Conservation (phyloP, 2,888 invertebrate genomes). For the Frankliniella fusca region DNA sequence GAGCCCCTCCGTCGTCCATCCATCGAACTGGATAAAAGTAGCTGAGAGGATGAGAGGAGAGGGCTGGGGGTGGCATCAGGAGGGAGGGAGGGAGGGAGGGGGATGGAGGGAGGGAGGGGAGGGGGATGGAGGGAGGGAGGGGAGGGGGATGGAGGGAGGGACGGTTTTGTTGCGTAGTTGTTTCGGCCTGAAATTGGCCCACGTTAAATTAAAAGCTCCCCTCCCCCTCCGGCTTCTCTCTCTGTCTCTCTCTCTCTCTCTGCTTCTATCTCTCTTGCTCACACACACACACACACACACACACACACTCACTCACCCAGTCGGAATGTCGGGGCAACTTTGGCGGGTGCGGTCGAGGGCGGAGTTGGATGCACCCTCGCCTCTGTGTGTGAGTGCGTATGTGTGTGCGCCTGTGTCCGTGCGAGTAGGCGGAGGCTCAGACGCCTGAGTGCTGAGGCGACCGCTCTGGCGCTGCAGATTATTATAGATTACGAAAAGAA, state of each 20-base stretch:
- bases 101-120: no score
- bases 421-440: background rate
- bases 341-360: background rate
- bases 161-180: constrained; percentile 7
- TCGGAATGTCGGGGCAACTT: background rate
- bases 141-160: background rate
- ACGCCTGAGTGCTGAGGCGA: background rate
- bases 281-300: background rate
- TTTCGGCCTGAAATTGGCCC: constrained; percentile 23
- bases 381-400: no score
- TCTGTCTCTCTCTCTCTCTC: background rate
- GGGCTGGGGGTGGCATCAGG: no score
- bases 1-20: background rate
- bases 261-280: background rate
- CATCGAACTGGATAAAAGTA: background rate
- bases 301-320: background rate
- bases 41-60: no score
- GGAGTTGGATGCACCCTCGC: background rate
- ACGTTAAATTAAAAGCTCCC: constrained; percentile 21
- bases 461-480: background rate
- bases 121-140: background rate
- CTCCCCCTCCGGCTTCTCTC: background rate
- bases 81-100: no score
- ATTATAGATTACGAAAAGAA: constrained; percentile 25
- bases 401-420: no score